Evolutionary conservation across 2,113 vertebrate species (phyloP).

Genomic region (Echinops telfairi): DNA sequence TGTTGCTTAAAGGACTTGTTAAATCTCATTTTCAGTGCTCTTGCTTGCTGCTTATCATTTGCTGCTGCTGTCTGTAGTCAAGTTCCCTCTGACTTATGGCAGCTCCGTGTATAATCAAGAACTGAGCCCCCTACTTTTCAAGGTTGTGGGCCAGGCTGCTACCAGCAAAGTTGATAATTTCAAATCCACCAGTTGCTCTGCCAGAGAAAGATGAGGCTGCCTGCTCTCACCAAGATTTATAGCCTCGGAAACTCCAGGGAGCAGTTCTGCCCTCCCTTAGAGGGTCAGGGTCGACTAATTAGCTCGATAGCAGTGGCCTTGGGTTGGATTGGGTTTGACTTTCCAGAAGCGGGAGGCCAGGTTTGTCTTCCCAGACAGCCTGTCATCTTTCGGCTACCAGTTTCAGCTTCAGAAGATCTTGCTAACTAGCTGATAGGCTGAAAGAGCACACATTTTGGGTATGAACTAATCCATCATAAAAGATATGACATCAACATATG

Average conservation of each 20-base stretch:
- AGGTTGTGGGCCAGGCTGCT: neutral
- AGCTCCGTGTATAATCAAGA: neutral
- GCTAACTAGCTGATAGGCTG: neutral
- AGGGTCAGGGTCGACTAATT: too few relatives aligned
- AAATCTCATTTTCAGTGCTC: constrained; percentile 19
- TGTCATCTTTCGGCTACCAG: neutral
- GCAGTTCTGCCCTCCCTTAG: too few relatives aligned
- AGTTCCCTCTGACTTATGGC: neutral
- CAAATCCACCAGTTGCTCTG: too few relatives aligned
- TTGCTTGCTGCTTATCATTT: neutral
- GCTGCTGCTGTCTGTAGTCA: neutral
- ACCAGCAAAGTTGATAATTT: neutral
- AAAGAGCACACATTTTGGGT: neutral
- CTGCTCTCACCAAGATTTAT: too few relatives aligned
- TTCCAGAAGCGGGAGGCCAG: neutral
- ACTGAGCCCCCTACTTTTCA: neutral
- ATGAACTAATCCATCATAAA: neutral
- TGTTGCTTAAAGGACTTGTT: neutral
- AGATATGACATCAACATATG: neutral
- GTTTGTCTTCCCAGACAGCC: neutral
- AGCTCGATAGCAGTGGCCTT: too few relatives aligned
- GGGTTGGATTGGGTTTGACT: too few relatives aligned
- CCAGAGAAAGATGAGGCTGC: too few relatives aligned
- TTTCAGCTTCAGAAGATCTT: neutral
- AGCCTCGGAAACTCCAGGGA: too few relatives aligned